Base-by-base conservation (phyloP, 1,140 invertebrate species). In the Cecropterus lyciades region DNA sequence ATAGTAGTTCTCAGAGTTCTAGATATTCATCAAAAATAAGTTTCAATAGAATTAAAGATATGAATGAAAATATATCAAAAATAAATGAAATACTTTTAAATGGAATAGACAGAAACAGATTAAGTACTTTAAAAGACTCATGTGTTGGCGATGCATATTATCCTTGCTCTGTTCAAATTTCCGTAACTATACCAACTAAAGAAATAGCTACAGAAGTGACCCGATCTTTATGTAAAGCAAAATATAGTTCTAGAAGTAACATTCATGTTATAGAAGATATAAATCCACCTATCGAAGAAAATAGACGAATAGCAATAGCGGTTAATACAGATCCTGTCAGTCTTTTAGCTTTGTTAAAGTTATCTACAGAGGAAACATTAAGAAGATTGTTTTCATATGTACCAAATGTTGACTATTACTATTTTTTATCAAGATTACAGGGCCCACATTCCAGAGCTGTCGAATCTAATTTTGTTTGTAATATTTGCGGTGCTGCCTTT, bases 241-340 rank as follows among this genome's bases (percentile, higher is more conserved):
- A 48, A 49, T 40, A 14, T 3, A 52, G 4, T 65, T 11, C 16
- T 55, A 10, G 8, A 14, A 9, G 55, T 24, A 51, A 65, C 52
- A 27, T 67, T 52, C n/a, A 52, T 30, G 37, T 52, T n/a, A 37
- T 69, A 9, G 65, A 78, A 69, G 72, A 84, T 49, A 69, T 67
- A 17, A 43, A 33, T 42, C 5, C 24, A 20, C 20, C 33, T 14
- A 10, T 20, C 1, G 17, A 20, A 16, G 48, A 72, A 0, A 16
- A 72, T 6, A 52, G 33, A 6, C 51, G 33, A 40, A 83, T 80
- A 48, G 79, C 80, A 5, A 84, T 83, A 59, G 84, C 80, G 6
- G 77, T 87, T 10, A 91, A 91, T 49, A 89, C 86, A 3, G 85
- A 89, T 48, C 83, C 85, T n/a, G 42, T 89, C 3, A 80, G 80